A percentile compares a stretch with the other conserved stretches of the same genome.
phyloP scores from a whole-genome alignment of 2,888 invertebrate species.

The Ennomos fuscantarius region DNA sequence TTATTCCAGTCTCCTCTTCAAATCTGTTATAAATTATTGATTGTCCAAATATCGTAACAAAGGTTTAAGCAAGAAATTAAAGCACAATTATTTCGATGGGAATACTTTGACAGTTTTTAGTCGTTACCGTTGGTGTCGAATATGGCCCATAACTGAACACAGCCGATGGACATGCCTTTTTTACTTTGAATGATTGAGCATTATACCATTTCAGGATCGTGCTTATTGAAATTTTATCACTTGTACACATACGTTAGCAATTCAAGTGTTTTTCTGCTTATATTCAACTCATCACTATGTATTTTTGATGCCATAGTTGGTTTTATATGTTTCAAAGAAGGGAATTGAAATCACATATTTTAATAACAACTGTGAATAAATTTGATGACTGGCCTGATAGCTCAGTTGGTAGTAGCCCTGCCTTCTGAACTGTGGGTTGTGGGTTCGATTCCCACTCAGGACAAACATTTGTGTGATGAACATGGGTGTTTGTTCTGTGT shows the following conservation, averaged over 20 bases:
- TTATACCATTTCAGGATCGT: slow-evolving; percentile 5
- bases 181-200: slow-evolving; percentile 8
- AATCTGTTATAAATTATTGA: slow-evolving; percentile 16
- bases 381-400: no score
- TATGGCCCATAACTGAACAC: slow-evolving; percentile 29
- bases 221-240: slow-evolving; percentile 9
- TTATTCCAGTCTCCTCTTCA: no score
- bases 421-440: no score
- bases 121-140: slow-evolving; percentile 30
- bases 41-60: slow-evolving; percentile 6
- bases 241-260: background rate
- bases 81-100: slow-evolving; percentile 28
- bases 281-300: background rate
- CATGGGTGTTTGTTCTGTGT: no score
- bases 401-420: no score
- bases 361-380: no score
- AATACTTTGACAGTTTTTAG: slow-evolving; percentile 25
- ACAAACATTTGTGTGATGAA: no score
- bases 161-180: slow-evolving; percentile 22
- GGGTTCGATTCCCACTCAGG: no score
- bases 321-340: no score
- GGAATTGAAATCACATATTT: no score
- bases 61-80: slow-evolving; percentile 25
- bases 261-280: slow-evolving; percentile 5
- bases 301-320: background rate